Evolutionary conservation across 2,113 vertebrate genomes (phyloP).

Genomic region (Brachionichthys hirsutus): DNA sequence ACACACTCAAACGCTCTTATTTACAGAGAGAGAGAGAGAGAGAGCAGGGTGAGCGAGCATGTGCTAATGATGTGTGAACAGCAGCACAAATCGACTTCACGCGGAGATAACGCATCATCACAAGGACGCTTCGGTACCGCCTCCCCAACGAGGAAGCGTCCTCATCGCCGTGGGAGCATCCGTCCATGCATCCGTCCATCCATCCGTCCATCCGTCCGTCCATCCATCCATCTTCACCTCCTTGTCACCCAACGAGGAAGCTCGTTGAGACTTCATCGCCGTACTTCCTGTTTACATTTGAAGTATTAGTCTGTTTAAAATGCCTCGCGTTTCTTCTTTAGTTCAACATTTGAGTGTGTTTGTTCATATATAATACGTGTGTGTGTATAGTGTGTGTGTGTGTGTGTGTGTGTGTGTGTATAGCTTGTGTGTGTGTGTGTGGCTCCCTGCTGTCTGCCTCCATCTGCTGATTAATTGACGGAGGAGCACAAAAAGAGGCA

Average conservation of each 20-base stretch:
- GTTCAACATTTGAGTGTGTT: slow-evolving; percentile 53
- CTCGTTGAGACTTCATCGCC: no score
- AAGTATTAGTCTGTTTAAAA: not conserved
- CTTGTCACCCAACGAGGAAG: no score
- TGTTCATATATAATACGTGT: slow-evolving; percentile 42
- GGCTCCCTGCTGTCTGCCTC: slow-evolving; percentile 49
- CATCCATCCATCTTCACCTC: no score
- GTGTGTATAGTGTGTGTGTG: slow-evolving; percentile 6
- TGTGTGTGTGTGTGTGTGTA: slow-evolving; percentile 7
- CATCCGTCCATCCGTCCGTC: no score
- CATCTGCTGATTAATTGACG: slow-evolving; percentile 44
- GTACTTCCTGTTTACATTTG: not conserved
- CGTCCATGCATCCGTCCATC: no score
- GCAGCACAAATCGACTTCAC: slow-evolving; percentile 7
- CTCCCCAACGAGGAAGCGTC: not conserved
- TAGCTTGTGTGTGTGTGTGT: slow-evolving; percentile 16
- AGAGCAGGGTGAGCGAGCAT: not conserved
- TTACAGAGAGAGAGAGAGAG: slow-evolving; percentile 31
- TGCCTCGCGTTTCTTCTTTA: slow-evolving; percentile 30
- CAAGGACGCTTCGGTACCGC: not conserved
- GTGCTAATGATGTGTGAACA: slow-evolving; percentile 22
- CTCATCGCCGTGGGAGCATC: not conserved
- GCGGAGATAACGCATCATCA: not conserved
- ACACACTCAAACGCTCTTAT: slow-evolving; percentile 19
- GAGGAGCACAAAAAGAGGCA: no score